Conservation (phyloP, 2,888 invertebrate genomes). For the Aphidius colemani region DNA sequence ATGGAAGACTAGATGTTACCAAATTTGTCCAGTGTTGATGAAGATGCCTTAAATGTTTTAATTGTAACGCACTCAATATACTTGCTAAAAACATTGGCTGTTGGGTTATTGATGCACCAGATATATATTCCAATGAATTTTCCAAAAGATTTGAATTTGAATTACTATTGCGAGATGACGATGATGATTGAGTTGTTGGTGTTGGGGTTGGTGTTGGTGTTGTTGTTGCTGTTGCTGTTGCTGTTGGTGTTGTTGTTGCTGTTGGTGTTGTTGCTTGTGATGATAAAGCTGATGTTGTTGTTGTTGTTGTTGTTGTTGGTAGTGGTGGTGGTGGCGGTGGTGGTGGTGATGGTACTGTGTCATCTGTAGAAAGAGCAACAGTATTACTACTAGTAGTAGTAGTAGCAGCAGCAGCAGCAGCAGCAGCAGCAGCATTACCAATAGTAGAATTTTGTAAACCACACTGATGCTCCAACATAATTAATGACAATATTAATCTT, state of each 20-base stretch:
- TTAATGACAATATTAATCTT: constrained; percentile 67
- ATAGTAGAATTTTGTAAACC: constrained; percentile 57
- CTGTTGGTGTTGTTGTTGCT: constrained; percentile 30
- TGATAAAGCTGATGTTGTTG: constrained; percentile 41
- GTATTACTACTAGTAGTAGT: no score
- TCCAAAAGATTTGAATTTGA: constrained; percentile 48
- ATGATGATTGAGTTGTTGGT: constrained; percentile 41
- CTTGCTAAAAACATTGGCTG: constrained; percentile 84
- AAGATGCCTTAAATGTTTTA: constrained; percentile 71
- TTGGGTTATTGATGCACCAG: constrained; percentile 72
- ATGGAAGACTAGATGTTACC: constrained; percentile 79
- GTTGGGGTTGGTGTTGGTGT: constrained; percentile 31
- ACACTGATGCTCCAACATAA: constrained; percentile 77
- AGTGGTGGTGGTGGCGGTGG: constrained; percentile 12
- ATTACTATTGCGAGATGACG: constrained; percentile 6
- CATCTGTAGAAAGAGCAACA: no score
- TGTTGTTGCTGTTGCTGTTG: neutral
- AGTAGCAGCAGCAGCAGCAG: no score
- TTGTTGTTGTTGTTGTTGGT: neutral
- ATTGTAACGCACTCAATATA: constrained; percentile 75
- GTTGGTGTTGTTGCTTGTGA: constrained; percentile 39
- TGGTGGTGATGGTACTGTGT: constrained; percentile 35
- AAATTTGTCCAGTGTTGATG: constrained; percentile 85
- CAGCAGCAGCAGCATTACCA: no score
- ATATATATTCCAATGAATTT: constrained; percentile 65